A percentile compares a stretch with the other conserved stretches of the same genome.
Conservation (phyloP, 2,888 invertebrate genomes). For the Drosophila anomelani region DNA sequence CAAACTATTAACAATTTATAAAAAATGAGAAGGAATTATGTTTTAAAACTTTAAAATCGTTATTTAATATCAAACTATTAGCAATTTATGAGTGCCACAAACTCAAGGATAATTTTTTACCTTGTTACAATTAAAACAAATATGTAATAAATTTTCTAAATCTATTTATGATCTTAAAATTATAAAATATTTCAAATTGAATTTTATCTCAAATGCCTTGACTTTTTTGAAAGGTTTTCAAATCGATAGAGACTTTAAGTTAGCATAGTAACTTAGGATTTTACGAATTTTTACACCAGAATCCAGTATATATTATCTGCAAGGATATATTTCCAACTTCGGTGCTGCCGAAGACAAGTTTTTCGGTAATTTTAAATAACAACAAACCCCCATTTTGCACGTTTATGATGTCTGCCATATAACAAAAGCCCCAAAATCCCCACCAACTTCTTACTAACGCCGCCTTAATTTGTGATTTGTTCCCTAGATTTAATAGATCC, state of each 20-base stretch:
- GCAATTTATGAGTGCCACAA: background rate
- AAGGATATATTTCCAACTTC: background rate
- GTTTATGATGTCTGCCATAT: constrained; percentile 3
- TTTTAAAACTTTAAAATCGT: background rate
- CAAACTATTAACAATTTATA: too few relatives aligned
- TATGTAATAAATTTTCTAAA: too few relatives aligned
- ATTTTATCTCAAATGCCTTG: background rate
- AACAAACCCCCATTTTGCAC: background rate
- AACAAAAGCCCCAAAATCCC: background rate
- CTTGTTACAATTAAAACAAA: too few relatives aligned
- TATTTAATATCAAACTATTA: background rate
- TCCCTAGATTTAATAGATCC: constrained; percentile 4
- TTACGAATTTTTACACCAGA: background rate
- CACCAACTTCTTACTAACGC: constrained; percentile 10
- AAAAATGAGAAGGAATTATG: too few relatives aligned
- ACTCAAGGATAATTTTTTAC: background rate
- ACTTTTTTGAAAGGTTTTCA: too few relatives aligned
- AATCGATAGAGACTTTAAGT: background rate
- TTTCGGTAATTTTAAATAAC: constrained; percentile 15
- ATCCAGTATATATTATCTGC: constrained; percentile 4
- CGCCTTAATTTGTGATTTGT: constrained; percentile 5
- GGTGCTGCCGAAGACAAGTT: constrained; percentile 9
- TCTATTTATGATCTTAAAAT: background rate
- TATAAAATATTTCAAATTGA: background rate
- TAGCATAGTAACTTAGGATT: background rate